Conservation (phyloP, 2,888 invertebrate species). For the Endotricha flammealis region DNA sequence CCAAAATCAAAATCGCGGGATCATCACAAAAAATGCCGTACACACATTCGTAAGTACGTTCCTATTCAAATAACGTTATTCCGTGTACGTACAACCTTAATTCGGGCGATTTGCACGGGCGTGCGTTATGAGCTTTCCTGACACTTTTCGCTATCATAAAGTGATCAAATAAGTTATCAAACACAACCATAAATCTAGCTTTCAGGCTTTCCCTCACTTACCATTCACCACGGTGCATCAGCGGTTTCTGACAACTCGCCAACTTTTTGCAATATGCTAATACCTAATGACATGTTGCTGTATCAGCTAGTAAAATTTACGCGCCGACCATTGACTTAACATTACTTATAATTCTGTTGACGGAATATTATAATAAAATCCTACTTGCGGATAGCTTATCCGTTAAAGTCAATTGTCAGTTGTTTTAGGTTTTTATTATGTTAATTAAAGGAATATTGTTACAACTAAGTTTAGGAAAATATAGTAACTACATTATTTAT, state of each 20-base stretch:
- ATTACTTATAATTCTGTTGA: neutral
- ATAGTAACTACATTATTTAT: no score
- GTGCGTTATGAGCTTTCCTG: slow-evolving; percentile 64
- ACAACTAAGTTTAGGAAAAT: no score
- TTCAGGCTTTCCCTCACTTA: slow-evolving; percentile 67
- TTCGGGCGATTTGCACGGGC: slow-evolving; percentile 60
- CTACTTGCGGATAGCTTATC: no score
- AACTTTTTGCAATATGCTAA: slow-evolving; percentile 64
- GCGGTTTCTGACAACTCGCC: slow-evolving; percentile 49
- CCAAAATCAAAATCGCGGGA: no score
- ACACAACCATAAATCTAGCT: slow-evolving; percentile 63
- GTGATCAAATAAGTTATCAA: slow-evolving; percentile 74
- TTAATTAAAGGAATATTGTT: no score
- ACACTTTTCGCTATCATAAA: slow-evolving; percentile 72
- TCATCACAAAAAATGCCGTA: no score
- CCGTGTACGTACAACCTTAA: slow-evolving; percentile 31
- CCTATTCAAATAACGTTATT: no score
- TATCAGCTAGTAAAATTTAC: slow-evolving; percentile 7
- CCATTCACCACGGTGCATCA: slow-evolving; percentile 56
- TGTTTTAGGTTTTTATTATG: no score
- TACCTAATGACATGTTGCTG: slow-evolving; percentile 44
- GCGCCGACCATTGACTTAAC: slow-evolving; percentile 4
- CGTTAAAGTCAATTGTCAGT: no score
- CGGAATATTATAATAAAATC: no score
- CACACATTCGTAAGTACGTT: no score